A percentile compares a stretch with the other conserved stretches of the same genome.
Evolutionary conservation across 2,113 vertebrate genomes (phyloP).

Genomic region (Cephalopholis sonnerati): DNA sequence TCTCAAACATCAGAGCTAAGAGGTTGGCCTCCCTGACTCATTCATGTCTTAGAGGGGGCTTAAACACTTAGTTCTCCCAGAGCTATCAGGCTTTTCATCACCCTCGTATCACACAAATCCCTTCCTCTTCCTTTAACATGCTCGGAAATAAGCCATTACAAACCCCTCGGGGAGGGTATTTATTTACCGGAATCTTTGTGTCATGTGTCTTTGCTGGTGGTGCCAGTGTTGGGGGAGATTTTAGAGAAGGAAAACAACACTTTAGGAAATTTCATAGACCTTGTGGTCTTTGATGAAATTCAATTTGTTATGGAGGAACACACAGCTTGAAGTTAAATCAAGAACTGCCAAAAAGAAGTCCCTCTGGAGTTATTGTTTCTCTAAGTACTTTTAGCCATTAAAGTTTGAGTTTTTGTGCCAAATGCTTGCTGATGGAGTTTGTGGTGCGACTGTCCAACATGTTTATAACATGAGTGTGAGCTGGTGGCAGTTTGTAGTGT

Average conservation of each 20-base stretch:
- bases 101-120: slow-evolving; percentile 48
- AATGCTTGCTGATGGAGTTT: neutral
- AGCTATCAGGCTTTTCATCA: slow-evolving; percentile 67
- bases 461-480: slow-evolving; percentile 21
- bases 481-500: neutral
- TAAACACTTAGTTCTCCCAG: slow-evolving; percentile 21
- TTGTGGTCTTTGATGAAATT: neutral
- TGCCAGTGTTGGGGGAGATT: neutral
- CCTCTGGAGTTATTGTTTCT: no score
- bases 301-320: neutral
- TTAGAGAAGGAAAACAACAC: neutral
- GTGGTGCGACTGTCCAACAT: neutral
- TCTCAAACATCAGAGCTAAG: neutral
- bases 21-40: slow-evolving; percentile 4
- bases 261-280: neutral
- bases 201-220: neutral
- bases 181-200: slow-evolving; percentile 44
- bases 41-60: slow-evolving; percentile 30
- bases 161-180: slow-evolving; percentile 27
- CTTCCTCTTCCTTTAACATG: slow-evolving; percentile 60
- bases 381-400: neutral
- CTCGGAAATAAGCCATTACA: slow-evolving; percentile 66
- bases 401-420: slow-evolving; percentile 2
- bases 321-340: neutral
- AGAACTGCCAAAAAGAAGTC: neutral